Evolutionary conservation across 1,140 invertebrate genomes (phyloP).

Genomic region (Apis florea): DNA sequence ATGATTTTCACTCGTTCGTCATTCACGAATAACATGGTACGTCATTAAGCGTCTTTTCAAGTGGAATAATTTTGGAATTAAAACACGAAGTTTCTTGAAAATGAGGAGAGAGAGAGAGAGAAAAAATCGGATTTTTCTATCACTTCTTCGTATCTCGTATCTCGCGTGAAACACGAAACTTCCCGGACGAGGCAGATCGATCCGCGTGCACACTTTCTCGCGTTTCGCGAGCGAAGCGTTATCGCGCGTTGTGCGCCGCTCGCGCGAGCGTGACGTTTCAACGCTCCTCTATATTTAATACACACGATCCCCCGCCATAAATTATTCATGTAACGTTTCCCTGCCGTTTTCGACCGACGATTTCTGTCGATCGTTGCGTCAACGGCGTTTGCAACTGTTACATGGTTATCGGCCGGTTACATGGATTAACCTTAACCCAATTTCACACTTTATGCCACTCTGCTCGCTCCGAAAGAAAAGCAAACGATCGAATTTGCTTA

Average conservation of each 20-base stretch:
- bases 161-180: neutral
- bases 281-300: constrained; percentile 32
- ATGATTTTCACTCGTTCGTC: no score
- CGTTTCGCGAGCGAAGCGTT: constrained; percentile 33
- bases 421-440: constrained; percentile 70
- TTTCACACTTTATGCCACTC: constrained; percentile 58
- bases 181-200: constrained; percentile 39
- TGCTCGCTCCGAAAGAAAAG: constrained; percentile 35
- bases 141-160: neutral
- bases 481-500: constrained; percentile 36
- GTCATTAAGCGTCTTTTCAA: no score
- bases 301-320: constrained; percentile 12
- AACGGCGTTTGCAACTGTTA: constrained; percentile 54
- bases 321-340: constrained; percentile 23
- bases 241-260: neutral
- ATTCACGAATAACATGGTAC: no score
- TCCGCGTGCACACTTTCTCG: constrained; percentile 19
- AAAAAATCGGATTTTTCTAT: neutral
- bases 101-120: neutral
- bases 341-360: constrained; percentile 22
- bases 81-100: neutral
- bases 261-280: neutral
- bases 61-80: no score
- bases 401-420: constrained; percentile 58
- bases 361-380: constrained; percentile 44